These are phyloP conservation scores for Oreocharis arfaki DNA, from an alignment of 2,113 vertebrate species.

Conservation along the genomic window DNA sequence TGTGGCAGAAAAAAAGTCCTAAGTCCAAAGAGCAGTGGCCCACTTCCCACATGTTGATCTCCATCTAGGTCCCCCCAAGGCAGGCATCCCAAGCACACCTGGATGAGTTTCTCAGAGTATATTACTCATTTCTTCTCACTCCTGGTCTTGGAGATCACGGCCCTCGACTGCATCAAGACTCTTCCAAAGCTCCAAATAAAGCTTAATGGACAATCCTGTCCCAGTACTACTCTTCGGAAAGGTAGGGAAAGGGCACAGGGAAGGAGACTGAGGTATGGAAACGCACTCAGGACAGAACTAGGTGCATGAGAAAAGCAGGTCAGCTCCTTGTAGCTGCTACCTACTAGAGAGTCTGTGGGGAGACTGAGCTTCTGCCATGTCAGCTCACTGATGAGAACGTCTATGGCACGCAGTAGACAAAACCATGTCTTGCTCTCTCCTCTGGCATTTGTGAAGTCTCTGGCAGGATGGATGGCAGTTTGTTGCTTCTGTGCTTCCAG, in stretches of 20 bases:
- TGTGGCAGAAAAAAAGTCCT: background rate
- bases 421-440: background rate
- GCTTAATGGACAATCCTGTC: background rate
- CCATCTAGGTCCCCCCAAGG: background rate
- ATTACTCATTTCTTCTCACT: background rate
- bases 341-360: background rate
- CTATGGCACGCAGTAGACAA: fast-evolving
- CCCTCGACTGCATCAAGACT: background rate
- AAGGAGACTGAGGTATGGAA: background rate
- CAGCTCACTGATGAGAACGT: background rate
- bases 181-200: background rate
- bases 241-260: background rate
- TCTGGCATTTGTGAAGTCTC: background rate
- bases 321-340: background rate
- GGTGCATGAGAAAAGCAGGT: fast-evolving
- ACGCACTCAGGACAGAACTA: background rate
- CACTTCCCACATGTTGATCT: background rate
- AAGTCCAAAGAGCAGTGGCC: background rate
- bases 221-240: background rate
- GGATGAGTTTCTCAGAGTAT: background rate
- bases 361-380: background rate
- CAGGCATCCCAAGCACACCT: background rate
- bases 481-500: background rate
- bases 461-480: background rate
- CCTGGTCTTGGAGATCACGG: background rate